A percentile compares a stretch with the other conserved stretches of the same genome.
Evolutionary conservation across 2,113 vertebrate genomes (phyloP).

Genomic region (Sebastes fasciatus): DNA sequence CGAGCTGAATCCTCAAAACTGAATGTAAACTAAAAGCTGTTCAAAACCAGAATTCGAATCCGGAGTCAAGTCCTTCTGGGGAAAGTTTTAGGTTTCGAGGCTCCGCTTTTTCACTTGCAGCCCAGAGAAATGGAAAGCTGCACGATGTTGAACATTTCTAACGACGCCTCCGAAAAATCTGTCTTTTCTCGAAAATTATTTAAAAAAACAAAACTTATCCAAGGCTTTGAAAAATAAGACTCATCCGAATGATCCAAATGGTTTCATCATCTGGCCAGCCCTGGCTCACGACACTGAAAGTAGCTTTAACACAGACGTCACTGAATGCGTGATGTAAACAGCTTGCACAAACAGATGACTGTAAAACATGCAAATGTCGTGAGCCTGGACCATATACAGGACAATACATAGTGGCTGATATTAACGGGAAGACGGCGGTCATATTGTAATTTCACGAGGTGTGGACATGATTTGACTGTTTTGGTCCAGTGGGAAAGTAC

Average conservation of each 20-base stretch:
- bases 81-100: background rate
- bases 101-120: background rate
- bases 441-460: background rate
- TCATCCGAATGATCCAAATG: background rate
- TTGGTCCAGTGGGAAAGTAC: no score
- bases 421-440: background rate
- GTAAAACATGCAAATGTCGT: slow-evolving; percentile 60
- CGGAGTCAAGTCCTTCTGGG: background rate
- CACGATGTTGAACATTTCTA: background rate
- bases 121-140: background rate
- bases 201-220: background rate
- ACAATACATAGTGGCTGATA: background rate
- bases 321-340: background rate
- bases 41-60: slow-evolving; percentile 1
- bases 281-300: background rate
- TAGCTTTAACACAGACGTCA: background rate
- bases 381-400: background rate
- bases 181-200: background rate
- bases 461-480: background rate
- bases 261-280: background rate
- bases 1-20: background rate
- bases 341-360: slow-evolving; percentile 32
- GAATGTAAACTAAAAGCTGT: background rate
- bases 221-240: background rate
- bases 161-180: no score